Base-by-base conservation (phyloP, 2,888 invertebrate species). In the Eupithecia pulchellata region DNA sequence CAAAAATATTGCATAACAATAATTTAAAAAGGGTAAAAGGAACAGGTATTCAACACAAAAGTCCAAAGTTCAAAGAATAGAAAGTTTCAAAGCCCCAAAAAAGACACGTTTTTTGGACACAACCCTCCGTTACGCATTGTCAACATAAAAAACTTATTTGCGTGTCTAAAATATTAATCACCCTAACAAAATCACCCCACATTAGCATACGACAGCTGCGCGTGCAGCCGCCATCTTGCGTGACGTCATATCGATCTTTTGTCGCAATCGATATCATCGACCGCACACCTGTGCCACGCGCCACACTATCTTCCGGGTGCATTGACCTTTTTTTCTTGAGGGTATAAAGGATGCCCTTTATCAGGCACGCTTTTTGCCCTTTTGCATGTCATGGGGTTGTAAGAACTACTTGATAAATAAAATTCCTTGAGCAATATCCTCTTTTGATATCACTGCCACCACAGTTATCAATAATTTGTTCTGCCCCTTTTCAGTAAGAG, bases 181-280 rank as follows among this genome's bases (percentile, higher is more conserved):
- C 90, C 91, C 85, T 85, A 82, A 78, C 74, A 79, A 77, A 78
- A 76, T 79, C 87, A 86, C 91, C 90, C 88, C 79, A 84, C 81
- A 87, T 87, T 86, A 87, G 76, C 85, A 86, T 86, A 83, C 72
- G 87, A 83, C 93, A 93, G 93, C 92, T 93, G 93, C 93, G 88
- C 84, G 79, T 82, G 87, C 88, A 76, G 80, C 82, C 81, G 86
- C 85, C 86, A 88, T 87, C 69, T 83, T 86, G 76, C 81, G 86
- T 93, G 92, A 93, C 93, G 93, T 92, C 91, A 92, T 84, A 91
- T 92, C 89, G 92, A 92, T 92, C 85, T 85, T 87, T 83, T 79
- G 73, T 75, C 70, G 77, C 77, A 85, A 89, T 90, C 92, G 91
- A 92, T 91, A 80, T 68, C 88, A 92, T 93, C 91, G 92, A 93